phyloP scores from a whole-genome alignment of 2,888 invertebrate genomes.

The Globia sparganii region DNA sequence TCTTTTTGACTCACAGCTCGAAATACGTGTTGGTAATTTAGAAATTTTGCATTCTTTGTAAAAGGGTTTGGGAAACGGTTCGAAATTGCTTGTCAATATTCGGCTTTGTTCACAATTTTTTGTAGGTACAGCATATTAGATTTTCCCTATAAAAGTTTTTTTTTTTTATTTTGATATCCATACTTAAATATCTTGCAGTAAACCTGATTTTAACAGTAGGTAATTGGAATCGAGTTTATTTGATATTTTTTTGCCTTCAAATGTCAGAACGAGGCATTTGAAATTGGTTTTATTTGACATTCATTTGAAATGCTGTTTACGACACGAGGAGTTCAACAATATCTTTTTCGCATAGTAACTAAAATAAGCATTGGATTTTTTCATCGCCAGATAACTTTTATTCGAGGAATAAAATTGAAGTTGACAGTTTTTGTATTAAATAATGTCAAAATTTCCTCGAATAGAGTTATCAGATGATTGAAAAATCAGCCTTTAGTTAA shows the following conservation, averaged over 20 bases:
- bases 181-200: conserved; percentile 6
- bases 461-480: no score
- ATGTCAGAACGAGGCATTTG: conserved; percentile 53
- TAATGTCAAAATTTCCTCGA: no score
- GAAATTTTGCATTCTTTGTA: conserved; percentile 51
- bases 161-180: no score
- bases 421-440: no score
- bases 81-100: conserved; percentile 56
- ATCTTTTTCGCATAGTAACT: neutral
- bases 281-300: conserved; percentile 50
- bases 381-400: no score
- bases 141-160: conserved; percentile 2
- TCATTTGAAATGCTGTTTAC: conserved; percentile 35
- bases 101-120: conserved; percentile 42
- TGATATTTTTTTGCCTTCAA: conserved; percentile 49
- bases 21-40: conserved; percentile 62
- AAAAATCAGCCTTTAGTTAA: no score
- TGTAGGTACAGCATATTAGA: conserved; percentile 1
- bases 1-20: conserved; percentile 59
- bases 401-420: no score
- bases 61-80: conserved; percentile 49
- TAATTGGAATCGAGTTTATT: conserved; percentile 52
- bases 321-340: conserved; percentile 15
- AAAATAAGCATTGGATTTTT: conserved; percentile 21
- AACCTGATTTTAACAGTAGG: conserved; percentile 11